Base-by-base conservation (phyloP, 2,888 invertebrate species). In the Amiota communis region DNA sequence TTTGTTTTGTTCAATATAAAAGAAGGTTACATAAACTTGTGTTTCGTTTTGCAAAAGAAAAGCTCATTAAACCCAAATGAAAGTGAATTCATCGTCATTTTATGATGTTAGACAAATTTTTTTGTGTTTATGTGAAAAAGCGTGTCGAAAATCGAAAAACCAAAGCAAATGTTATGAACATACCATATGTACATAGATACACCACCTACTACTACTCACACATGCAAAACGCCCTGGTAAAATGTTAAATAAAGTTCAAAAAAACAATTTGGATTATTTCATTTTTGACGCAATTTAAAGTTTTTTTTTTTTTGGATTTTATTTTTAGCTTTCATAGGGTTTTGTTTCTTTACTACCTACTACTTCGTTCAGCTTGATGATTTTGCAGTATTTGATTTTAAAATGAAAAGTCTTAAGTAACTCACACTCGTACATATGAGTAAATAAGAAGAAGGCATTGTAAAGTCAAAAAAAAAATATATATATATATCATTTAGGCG, bases 321-420 rank as follows among this genome's bases (percentile, higher is more conserved):
- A 36, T 75, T 79, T 53, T 53, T 20, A 68, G 51, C 20, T 51
- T 51, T 17, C 11, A 6, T 6, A 36, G 36, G 36, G 20, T 64
- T 48, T 65, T 65, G 12, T 8, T 4, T 46, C 15, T 65, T n/a
- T n/a, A n/a, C n/a, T n/a, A n/a, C 12, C 53, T 59, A n/a, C 46
- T 17, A 17, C 11, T 36, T 8, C 83, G 83, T 83, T 83, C 86
- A 84, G 83, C 83, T 84, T 76, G 76, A 79, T 83, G 83, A 78
- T 85, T 83, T 83, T 76, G 74, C 80, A 77, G 61, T 49, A n/a
- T 61, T 20, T 20, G 78, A 48, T 61, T 49, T 61, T 76, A 84
- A 85, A 83, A 81, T 79, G 80, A 86, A 86, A 82, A 59, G 49
- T 82, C 77, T 85, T 85, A 53, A 20, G 20, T 49, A 67, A 67